Base-by-base conservation (phyloP, 1,140 invertebrate species). In the Euschistus heros region DNA sequence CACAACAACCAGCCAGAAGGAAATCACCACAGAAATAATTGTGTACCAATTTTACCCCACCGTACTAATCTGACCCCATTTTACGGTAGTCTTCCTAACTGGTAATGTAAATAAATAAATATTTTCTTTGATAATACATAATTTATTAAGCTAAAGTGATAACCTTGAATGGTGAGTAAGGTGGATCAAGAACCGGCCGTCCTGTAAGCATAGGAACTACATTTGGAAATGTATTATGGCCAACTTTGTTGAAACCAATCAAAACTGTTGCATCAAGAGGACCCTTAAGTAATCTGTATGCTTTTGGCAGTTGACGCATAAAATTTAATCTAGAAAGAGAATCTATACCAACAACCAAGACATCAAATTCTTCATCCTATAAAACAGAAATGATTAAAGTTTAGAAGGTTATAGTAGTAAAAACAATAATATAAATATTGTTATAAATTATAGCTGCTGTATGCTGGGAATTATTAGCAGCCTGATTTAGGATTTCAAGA, bases 301-400 rank as follows among this genome's bases (percentile, higher is more conserved):
- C 82, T 55, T 72, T 69, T 0, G 77, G 77, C 73, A 85, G 75
- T 67, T 82, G 80, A 1, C 83, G 73, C 17, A 77, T 74, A 64
- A 81, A 79, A 71, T 84, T 83, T 22, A 81, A 72, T 22, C 80
- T 73, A 3, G 83, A 84, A 42, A 83, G 75, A 0, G 81, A 79
- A 71, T 84, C 83, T 2, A 83, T 78, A 0, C 92, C 93, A 24
- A 94, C 73, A 13, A 94, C 77, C 18, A 94, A 77, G 0, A 96
- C 79, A 42, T 61, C 66, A 3, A 68, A 54, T 24, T 64, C 52
- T 15, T 47, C 68, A 64, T 42, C 70, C 59, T 64, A 24, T 24
- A 57, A 57, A 57, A 24, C 18, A 57, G 24, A 57, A 57, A 57
- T 37, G n/a, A n/a, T n/a, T n/a, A n/a, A n/a, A n/a, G n/a, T n/a